These are phyloP conservation scores for Aplodontia rufa DNA, from an alignment of 2,113 vertebrate species.

Conservation along the genomic window DNA sequence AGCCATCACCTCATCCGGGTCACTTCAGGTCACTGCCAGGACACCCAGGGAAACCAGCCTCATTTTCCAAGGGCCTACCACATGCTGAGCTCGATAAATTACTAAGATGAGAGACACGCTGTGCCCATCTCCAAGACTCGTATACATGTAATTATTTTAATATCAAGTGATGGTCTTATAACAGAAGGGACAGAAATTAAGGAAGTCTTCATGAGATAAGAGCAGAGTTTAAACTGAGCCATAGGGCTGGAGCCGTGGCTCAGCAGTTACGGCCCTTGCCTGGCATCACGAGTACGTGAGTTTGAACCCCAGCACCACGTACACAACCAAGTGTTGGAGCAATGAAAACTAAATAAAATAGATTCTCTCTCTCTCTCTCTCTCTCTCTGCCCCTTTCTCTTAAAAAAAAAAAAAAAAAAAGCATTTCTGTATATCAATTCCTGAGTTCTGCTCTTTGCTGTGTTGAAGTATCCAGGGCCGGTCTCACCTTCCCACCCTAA, in stretches of 20 bases:
- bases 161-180: not conserved
- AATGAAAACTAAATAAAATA: too few species aligned
- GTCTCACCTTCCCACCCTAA: not conserved
- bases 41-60: not conserved
- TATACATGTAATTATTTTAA: not conserved
- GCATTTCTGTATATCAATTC: not conserved
- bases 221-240: not conserved
- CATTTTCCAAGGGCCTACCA: not conserved
- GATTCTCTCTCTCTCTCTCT: too few species aligned
- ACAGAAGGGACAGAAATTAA: not conserved
- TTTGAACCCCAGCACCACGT: too few species aligned
- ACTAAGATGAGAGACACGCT: not conserved
- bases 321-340: too few species aligned
- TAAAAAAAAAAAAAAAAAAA: too few species aligned
- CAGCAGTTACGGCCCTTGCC: too few species aligned
- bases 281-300: too few species aligned
- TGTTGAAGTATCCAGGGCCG: not conserved
- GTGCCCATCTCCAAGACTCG: not conserved
- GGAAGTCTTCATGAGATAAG: not conserved
- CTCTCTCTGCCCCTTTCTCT: too few species aligned
- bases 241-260: too few species aligned
- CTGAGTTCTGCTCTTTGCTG: not conserved
- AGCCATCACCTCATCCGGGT: not conserved
- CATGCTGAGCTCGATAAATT: not conserved
- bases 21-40: constrained; percentile 26